Conservation (phyloP, 2,113 vertebrate species). For the Thalassoma bifasciatum region DNA sequence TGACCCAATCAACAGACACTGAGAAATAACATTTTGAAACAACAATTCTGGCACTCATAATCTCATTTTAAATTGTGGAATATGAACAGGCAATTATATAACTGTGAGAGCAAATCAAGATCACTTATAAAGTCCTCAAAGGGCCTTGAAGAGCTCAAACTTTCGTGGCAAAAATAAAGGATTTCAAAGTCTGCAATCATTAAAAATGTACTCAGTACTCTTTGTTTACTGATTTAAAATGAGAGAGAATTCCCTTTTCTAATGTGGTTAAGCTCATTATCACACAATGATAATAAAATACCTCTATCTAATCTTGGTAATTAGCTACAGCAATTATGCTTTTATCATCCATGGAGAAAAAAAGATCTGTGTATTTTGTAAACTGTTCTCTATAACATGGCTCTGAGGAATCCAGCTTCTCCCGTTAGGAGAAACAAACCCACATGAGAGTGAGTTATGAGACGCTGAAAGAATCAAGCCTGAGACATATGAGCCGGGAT, state of each 20-base stretch:
- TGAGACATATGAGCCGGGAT: constrained; percentile 67
- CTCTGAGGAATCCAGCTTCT: constrained; percentile 10
- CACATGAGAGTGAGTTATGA: constrained; percentile 51
- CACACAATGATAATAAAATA: background rate
- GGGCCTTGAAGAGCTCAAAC: too few species aligned
- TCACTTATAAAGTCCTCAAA: too few species aligned
- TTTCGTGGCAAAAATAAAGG: background rate
- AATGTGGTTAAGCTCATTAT: background rate
- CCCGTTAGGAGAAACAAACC: constrained; percentile 6
- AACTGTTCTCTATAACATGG: background rate
- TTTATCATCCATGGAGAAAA: background rate
- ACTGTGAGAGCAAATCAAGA: too few species aligned
- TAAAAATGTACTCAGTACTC: background rate
- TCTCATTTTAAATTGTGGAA: too few species aligned
- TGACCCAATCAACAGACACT: too few species aligned
- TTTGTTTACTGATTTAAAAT: constrained; percentile 6
- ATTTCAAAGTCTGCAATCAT: constrained; percentile 5
- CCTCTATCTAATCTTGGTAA: background rate
- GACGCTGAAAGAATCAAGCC: constrained; percentile 75
- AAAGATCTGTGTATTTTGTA: background rate
- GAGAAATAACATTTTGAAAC: too few species aligned
- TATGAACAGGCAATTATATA: too few species aligned
- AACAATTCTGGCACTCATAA: too few species aligned
- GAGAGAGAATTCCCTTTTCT: too few species aligned
- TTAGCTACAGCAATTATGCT: background rate